Base-by-base conservation (phyloP, 2,113 vertebrate genomes). In the Labeo rohita region DNA sequence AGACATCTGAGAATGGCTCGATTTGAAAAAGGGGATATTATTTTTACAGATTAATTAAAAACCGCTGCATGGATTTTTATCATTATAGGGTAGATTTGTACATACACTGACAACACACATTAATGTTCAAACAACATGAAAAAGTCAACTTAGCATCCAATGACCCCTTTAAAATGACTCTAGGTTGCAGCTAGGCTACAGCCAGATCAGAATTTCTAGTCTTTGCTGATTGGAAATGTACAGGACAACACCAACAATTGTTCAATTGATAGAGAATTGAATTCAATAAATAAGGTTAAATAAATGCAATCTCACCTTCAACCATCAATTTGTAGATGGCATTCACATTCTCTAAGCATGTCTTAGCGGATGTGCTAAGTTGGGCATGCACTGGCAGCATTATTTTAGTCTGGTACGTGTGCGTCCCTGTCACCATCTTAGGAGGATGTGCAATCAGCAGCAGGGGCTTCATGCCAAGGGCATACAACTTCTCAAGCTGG, bases 231-330 rank as follows among this genome's bases (percentile, higher is more conserved):
- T 61, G 59, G 59, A 59, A 61, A 61, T n/a, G 59, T 61, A 61
- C 59, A 61, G 56, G 56, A 61, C 56, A n/a, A 61, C 56, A 61
- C 59, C 59, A 54, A 49, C 8, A 61, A n/a, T 61, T n/a, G 8
- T 61, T n/a, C 65, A 68, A 68, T 28, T 28, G 23, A 68, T 68
- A 68, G 65, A 34, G 12, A 68, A 68, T 68, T 34, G n/a, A 11
- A 68, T 59, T 59, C 4, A 59, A 16, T 59, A 59, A 59, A 59
- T 59, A 66, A 66, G 65, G 65, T 12, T 66, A 28, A 66, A 66
- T 66, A 66, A 66, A 66, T 66, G 65, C n/a, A 36, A 66, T 34
- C 65, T 66, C 65, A 66, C 65, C 65, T 66, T 66, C 28, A 66
- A 66, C 65, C 61, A 65, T 28, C 61, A 65, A 65, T 65, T 65